A percentile compares a stretch with the other conserved stretches of the same genome.
Conservation (phyloP, 2,113 vertebrate species). For the Dryoscopus gambensis region DNA sequence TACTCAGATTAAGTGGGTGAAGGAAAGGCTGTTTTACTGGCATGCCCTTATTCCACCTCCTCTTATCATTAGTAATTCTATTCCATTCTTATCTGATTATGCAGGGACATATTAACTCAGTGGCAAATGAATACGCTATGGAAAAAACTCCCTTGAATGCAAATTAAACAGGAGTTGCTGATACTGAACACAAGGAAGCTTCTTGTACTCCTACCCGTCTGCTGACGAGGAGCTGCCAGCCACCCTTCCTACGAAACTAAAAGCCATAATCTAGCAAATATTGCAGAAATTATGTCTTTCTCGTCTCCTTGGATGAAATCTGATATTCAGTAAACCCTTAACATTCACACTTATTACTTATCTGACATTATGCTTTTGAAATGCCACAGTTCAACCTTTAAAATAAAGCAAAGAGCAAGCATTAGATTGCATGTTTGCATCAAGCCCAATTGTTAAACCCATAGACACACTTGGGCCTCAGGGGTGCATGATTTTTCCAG, state of each 20-base stretch:
- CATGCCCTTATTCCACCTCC: conserved; percentile 21
- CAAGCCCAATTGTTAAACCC: neutral
- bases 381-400: conserved; percentile 44
- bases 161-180: conserved; percentile 35
- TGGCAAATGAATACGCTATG: conserved; percentile 19
- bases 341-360: neutral
- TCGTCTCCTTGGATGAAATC: neutral
- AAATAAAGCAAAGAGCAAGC: conserved; percentile 15
- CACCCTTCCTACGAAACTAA: neutral
- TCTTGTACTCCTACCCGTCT: conserved; percentile 7
- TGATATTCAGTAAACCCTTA: conserved; percentile 22
- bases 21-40: neutral
- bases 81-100: conserved; percentile 62
- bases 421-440: neutral
- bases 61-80: conserved; percentile 53
- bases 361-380: conserved; percentile 33
- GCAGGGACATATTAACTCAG: conserved; percentile 55
- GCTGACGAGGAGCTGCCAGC: neutral
- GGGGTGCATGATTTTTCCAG: neutral
- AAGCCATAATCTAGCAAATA: neutral
- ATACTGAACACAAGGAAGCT: conserved; percentile 37
- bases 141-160: conserved; percentile 44
- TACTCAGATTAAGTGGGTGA: neutral
- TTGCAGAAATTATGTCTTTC: neutral
- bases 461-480: neutral